Conservation (phyloP, 2,797 vertebrate genomes). For the Pteropus rufus region DNA sequence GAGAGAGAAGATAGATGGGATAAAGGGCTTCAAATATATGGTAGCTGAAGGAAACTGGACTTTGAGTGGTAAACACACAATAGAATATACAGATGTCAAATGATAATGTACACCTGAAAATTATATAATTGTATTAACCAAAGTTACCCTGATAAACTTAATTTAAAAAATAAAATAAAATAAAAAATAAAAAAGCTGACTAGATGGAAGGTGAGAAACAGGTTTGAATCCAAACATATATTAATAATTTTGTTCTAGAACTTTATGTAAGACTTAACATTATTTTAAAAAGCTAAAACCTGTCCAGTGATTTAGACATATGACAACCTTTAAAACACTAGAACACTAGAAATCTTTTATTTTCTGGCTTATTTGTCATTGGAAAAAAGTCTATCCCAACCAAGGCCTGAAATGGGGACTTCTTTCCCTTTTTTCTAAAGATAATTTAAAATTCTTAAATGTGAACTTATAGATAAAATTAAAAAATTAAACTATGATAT, state of each 20-base stretch:
- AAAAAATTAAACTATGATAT: neutral
- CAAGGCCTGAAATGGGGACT: neutral
- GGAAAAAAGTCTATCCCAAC: neutral
- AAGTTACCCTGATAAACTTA: too few species aligned
- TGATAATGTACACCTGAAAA: too few species aligned
- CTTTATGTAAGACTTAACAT: neutral
- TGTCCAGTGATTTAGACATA: neutral
- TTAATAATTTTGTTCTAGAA: neutral
- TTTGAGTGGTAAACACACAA: too few species aligned
- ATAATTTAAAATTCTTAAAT: neutral
- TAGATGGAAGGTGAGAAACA: neutral
- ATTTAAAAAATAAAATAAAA: too few species aligned
- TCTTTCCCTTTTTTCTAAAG: neutral
- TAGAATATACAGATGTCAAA: too few species aligned
- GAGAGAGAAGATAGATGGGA: too few species aligned
- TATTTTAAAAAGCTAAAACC: neutral
- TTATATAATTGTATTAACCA: too few species aligned
- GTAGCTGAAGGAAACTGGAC: too few species aligned
- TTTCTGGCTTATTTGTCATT: neutral
- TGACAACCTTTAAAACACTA: neutral
- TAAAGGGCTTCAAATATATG: too few species aligned
- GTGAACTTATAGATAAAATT: neutral
- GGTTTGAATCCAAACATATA: neutral
- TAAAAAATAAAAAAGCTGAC: neutral
- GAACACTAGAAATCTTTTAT: neutral